phyloP scores from a whole-genome alignment of 1,140 invertebrate species.

The Himalopsyche phryganea region DNA sequence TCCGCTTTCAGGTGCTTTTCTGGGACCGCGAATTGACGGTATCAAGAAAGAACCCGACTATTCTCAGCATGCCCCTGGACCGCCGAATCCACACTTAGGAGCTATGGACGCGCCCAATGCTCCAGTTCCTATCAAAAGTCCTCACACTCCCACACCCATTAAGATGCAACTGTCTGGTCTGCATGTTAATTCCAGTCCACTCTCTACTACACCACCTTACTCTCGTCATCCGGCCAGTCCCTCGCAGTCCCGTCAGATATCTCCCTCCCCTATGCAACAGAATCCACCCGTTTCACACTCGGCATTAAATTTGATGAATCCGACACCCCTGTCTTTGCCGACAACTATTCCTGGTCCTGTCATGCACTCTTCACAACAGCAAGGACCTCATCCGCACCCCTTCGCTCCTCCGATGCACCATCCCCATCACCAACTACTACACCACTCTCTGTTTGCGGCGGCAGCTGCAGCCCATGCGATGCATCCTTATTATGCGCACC shows the following conservation, averaged over 20 bases:
- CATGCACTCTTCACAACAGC: slow-evolving; percentile 66
- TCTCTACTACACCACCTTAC: slow-evolving; percentile 48
- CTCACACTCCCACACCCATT: slow-evolving; percentile 50
- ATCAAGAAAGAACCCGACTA: slow-evolving; percentile 74
- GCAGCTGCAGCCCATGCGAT: slow-evolving; percentile 57
- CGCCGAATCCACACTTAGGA: slow-evolving; percentile 45
- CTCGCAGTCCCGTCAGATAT: slow-evolving; percentile 47
- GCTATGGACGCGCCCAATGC: slow-evolving; percentile 41
- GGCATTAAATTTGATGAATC: slow-evolving; percentile 59
- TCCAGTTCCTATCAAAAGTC: slow-evolving; percentile 47
- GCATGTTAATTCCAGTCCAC: slow-evolving; percentile 44
- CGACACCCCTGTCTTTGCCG: slow-evolving; percentile 58
- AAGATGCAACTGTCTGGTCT: slow-evolving; percentile 44
- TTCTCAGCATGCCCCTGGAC: slow-evolving; percentile 45
- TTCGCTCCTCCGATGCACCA: slow-evolving; percentile 56
- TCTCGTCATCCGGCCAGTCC: slow-evolving; percentile 50
- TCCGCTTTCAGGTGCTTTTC: slow-evolving; percentile 45
- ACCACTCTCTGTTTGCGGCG: slow-evolving; percentile 61
- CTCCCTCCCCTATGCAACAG: slow-evolving; percentile 50
- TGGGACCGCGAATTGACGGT: slow-evolving; percentile 61
- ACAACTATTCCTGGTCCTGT: slow-evolving; percentile 65
- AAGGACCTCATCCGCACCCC: slow-evolving; percentile 59
- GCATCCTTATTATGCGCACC: slow-evolving; percentile 66
- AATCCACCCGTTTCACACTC: slow-evolving; percentile 54
- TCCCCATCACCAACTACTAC: slow-evolving; percentile 63